Conservation (phyloP, 2,797 vertebrate species). For the Arnoldichthys spilopterus region DNA sequence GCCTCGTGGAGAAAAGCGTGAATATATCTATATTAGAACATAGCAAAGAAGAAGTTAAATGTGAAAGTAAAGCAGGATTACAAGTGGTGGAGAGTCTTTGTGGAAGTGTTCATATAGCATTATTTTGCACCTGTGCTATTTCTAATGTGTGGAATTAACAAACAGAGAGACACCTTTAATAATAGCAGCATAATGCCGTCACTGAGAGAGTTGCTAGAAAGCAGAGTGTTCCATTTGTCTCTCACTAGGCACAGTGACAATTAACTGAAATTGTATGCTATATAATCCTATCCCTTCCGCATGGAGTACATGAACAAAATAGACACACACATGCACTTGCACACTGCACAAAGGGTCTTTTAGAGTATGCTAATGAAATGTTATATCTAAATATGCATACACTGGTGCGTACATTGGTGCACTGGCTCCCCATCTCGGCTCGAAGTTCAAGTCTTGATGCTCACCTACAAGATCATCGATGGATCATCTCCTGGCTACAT, state of each 20-base stretch:
- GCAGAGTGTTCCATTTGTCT: conserved; percentile 16
- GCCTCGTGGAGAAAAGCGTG: too few species aligned
- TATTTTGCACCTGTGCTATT: conserved; percentile 39
- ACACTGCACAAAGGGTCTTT: too few species aligned
- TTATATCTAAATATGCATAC: too few species aligned
- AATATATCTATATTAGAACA: background rate
- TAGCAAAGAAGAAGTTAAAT: background rate
- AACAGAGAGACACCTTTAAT: conserved; percentile 51
- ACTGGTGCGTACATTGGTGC: too few species aligned
- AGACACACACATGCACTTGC: background rate
- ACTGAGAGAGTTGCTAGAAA: conserved; percentile 26
- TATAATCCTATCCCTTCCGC: conserved; percentile 12
- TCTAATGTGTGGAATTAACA: conserved; percentile 27
- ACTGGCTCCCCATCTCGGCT: too few species aligned
- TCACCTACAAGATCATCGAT: too few species aligned
- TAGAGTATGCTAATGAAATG: too few species aligned
- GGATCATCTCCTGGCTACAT: too few species aligned
- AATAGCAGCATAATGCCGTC: conserved; percentile 33
- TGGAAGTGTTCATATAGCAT: background rate
- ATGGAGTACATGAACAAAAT: background rate
- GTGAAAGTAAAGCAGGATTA: background rate
- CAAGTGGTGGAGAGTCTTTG: conserved; percentile 3
- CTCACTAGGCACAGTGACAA: background rate
- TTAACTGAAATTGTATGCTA: conserved; percentile 8
- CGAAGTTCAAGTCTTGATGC: too few species aligned